Conservation (phyloP, 2,797 vertebrate species). For the Catharus ustulatus region DNA sequence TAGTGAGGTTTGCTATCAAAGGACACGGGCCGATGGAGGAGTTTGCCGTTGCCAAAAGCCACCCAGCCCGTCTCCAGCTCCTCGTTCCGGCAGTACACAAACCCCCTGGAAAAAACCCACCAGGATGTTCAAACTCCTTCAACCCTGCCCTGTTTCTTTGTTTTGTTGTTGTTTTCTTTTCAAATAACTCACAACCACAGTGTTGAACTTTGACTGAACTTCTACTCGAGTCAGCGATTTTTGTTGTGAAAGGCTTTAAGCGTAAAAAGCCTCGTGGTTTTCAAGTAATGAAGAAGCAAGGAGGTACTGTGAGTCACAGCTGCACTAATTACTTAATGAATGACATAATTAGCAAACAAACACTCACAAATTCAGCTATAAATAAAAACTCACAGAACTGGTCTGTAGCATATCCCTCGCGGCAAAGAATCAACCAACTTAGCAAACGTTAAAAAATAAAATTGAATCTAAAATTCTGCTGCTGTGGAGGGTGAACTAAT, state of each 20-base stretch:
- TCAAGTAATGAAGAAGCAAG: background rate
- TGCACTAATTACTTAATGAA: background rate
- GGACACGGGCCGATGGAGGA: conserved; percentile 93
- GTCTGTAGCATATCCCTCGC: background rate
- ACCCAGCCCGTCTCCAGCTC: conserved; percentile 96
- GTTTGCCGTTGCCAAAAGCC: conserved; percentile 85
- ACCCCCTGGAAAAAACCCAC: conserved; percentile 82
- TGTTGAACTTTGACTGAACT: background rate
- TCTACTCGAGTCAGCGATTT: background rate
- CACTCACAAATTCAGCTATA: background rate
- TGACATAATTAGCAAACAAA: conserved; percentile 18
- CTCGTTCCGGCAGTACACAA: conserved; percentile 97
- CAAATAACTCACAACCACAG: background rate
- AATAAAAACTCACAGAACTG: background rate
- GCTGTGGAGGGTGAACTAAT: background rate
- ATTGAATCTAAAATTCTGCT: background rate
- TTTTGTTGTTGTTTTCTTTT: background rate
- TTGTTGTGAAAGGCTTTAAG: background rate
- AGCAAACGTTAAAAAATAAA: background rate
- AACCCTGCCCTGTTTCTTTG: background rate
- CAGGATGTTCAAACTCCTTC: background rate
- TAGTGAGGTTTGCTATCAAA: conserved; percentile 97
- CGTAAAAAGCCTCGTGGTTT: background rate
- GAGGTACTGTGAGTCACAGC: background rate
- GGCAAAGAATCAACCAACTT: background rate